Evolutionary conservation across 2,113 vertebrate genomes (phyloP).

Genomic region (Peromyscus maniculatus): DNA sequence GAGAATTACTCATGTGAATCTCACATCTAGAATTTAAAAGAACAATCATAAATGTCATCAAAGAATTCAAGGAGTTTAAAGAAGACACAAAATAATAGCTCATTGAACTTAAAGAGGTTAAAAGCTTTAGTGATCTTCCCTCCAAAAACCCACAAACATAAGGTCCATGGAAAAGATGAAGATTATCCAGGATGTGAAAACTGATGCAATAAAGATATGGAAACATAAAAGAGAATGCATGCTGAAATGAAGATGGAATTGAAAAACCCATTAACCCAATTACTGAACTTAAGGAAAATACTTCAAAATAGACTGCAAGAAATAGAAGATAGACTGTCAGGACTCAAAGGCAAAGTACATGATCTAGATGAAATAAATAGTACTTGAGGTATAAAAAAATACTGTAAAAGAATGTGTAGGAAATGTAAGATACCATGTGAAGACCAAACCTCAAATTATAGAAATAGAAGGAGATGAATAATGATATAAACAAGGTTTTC

Average conservation of each 20-base stretch:
- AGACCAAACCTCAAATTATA: not conserved
- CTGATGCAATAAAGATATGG: not conserved
- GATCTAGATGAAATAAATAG: not conserved
- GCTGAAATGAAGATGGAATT: not conserved
- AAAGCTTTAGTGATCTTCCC: not conserved
- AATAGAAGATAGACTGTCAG: not conserved
- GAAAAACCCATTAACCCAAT: not conserved
- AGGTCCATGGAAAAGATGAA: no score
- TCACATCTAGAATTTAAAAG: not conserved
- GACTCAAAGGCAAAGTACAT: not conserved
- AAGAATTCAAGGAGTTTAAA: not conserved
- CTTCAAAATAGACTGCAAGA: not conserved
- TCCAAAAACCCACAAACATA: not conserved
- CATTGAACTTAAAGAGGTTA: not conserved
- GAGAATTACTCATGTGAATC: not conserved
- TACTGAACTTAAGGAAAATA: not conserved
- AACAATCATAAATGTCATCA: not conserved
- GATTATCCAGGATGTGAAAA: not conserved
- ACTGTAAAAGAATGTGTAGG: not conserved
- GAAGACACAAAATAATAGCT: not conserved
- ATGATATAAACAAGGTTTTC: not conserved
- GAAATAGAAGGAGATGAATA: not conserved
- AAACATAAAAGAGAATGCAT: not conserved
- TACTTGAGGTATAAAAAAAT: no score
- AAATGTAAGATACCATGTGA: not conserved